A percentile compares a stretch with the other conserved stretches of the same genome.
These are phyloP conservation scores for Osmerus eperlanus DNA, from an alignment of 2,113 vertebrate species.

Conservation along the genomic window DNA sequence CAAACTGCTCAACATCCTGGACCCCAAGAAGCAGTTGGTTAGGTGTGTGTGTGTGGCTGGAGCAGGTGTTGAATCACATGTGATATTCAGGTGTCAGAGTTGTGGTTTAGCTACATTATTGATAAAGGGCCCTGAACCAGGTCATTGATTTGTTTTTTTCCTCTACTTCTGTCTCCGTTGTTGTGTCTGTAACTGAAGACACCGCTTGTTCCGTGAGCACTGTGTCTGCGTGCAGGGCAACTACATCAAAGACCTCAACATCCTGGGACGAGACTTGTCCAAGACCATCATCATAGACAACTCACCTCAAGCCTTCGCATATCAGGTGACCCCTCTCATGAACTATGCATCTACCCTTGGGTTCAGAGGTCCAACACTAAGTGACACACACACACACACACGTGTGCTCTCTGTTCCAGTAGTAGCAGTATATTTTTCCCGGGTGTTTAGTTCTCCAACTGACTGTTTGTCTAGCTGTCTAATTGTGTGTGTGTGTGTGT, in stretches of 20 bases:
- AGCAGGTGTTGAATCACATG: not conserved
- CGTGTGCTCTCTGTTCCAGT: no score
- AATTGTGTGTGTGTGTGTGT: constrained; percentile 16
- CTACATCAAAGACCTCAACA: constrained; percentile 99
- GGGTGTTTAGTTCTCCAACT: not conserved
- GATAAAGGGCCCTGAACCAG: constrained; percentile 28
- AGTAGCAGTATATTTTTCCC: no score
- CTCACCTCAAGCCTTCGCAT: constrained; percentile 99
- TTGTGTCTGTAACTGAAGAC: constrained; percentile 69
- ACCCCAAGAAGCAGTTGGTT: constrained; percentile 98
- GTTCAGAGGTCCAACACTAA: no score
- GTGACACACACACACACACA: no score
- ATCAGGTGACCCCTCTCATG: constrained; percentile 80
- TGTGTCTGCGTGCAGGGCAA: constrained; percentile 99
- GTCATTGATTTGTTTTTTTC: constrained; percentile 38
- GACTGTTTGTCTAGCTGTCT: not conserved
- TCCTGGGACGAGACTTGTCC: constrained; percentile 96
- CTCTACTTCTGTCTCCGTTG: constrained; percentile 24
- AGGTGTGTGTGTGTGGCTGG: constrained; percentile 72
- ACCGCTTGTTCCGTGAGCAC: constrained; percentile 97
- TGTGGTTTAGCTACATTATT: constrained; percentile 60
- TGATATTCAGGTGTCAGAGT: constrained; percentile 43
- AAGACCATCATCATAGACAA: constrained; percentile 99
- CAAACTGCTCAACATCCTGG: constrained; percentile 98
- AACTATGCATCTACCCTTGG: no score